Evolutionary conservation across 2,888 invertebrate genomes (phyloP), one percentile per base, ranked within the genome.

Genomic region (Congeria kusceri): DNA sequence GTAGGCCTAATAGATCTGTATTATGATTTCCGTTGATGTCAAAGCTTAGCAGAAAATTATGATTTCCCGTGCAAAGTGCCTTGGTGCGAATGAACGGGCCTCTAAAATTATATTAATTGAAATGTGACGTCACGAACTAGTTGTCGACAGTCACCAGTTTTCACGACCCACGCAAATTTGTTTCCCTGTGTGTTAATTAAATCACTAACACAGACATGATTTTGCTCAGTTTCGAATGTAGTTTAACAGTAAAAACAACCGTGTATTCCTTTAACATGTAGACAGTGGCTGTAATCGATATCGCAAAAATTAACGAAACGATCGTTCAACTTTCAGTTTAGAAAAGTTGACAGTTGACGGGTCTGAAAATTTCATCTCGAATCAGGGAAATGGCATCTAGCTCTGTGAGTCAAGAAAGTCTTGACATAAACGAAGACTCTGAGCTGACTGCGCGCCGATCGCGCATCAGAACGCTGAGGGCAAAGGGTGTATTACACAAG

Each of bases 331-430:
- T 28, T 59, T 29, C 59, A 57, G 32, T 61, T 61, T 61, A n/a
- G 23, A 61, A 61, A 23, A 32, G 32, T 32, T 32, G 32, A 32
- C 32, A 32, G 32, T 32, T 32, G 32, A 32, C 32, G 9, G 32
- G 9, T 32, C 32, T 32, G 32, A 32, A 9, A 32, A 9, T 32
- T 32, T 9, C 32, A 9, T 4, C 32, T 32, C 4, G 32, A n/a
- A n/a, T 28, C 25, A 47, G 67, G 28, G 82, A 74, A 61, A 95
- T 95, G 95, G 95, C 95, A 87, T 95, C 95, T 23, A 95, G 95
- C 86, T 95, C 95, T 39, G 94, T 95, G 62, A 95, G 95, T 85
- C 95, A 95, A 87, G 95, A 95, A 87, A 95, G 95, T 87, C 93
- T 95, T 70, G 95, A 95, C 83, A 88, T 88, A 66, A 74, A 53